These are phyloP conservation scores for Aythya baeri DNA, from an alignment of 2,113 vertebrate species.

Conservation along the genomic window DNA sequence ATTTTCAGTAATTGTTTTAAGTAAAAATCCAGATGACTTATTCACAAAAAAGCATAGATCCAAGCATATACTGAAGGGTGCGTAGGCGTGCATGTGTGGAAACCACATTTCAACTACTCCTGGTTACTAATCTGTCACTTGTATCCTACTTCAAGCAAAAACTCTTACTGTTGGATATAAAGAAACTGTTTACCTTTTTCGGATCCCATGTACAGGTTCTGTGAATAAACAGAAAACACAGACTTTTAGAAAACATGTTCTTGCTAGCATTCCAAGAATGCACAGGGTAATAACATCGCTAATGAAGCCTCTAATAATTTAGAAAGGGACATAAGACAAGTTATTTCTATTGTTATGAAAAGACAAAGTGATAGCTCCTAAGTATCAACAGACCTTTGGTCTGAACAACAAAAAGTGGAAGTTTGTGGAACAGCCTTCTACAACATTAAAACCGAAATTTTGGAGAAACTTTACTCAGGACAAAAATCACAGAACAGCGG, in stretches of 20 bases:
- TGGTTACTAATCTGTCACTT: neutral
- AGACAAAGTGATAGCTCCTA: neutral
- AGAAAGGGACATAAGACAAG: neutral
- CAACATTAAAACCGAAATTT: neutral
- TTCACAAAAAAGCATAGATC: neutral
- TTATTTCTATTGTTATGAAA: neutral
- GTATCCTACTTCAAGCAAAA: neutral
- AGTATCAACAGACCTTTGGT: neutral
- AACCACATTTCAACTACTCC: neutral
- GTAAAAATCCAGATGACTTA: neutral
- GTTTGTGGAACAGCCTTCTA: neutral
- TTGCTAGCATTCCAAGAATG: neutral
- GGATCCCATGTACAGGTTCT: slow-evolving; percentile 96
- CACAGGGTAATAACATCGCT: neutral
- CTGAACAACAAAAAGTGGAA: neutral
- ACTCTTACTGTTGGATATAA: neutral
- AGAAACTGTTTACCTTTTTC: slow-evolving; percentile 85
- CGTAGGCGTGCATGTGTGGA: neutral
- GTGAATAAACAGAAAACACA: slow-evolving; percentile 26
- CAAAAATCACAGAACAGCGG: neutral
- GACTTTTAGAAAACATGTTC: neutral
- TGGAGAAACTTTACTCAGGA: neutral
- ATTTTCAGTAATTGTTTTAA: neutral
- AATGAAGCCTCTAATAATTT: neutral
- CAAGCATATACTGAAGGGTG: neutral